Base-by-base conservation (phyloP, 92 coral and sea anemone genomes). In the Nematostella vectensis region DNA sequence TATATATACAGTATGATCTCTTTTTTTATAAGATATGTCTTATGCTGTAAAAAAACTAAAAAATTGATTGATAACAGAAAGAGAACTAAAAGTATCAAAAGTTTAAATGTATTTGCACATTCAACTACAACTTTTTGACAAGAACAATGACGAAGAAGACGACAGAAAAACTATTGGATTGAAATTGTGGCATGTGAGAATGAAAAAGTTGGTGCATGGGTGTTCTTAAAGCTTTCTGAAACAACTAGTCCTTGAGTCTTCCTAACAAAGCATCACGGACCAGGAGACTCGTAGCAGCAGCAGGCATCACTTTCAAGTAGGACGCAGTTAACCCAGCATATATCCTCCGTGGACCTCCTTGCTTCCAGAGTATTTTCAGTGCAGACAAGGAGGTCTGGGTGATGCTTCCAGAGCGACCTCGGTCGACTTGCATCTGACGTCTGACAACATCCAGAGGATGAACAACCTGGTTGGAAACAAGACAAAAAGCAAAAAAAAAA, bases 301-400 rank as follows among this genome's bases (percentile, higher is more conserved):
- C 55, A 21, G 55, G 55, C 22, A 50, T 50, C 3, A 50, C 55
- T 50, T 50, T 50, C 55, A 50, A 50, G 18, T 50, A 50, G 29
- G 55, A 50, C 27, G 55, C 55, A 8, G 55, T 50, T 57, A 31
- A 33, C 27, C 62, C 49, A 9, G 25, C 61, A 31, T 56, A 56
- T 21, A 50, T 57, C 44, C 59, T 1, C 59, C 59, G n/a, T 8
- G 19, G 18, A 4, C 38, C 59, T 43, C 59, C 59, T 54, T 28
- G 36, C 43, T 0, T 28, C 57, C 42, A 54, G 20, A 50, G 13
- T 21, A n/a, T 13, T 21, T 50, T 50, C 2, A 50, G 22, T 8
- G 55, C 55, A 10, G 55, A 3, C 18, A 50, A 8, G 2, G 55
- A 50, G 3, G 55, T 50, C 2, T 20, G 8, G 24, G 55, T 47